A percentile compares a stretch with the other conserved stretches of the same genome.
phyloP scores from a whole-genome alignment of 2,888 invertebrate genomes.

The Oxystoma pomonae region DNA sequence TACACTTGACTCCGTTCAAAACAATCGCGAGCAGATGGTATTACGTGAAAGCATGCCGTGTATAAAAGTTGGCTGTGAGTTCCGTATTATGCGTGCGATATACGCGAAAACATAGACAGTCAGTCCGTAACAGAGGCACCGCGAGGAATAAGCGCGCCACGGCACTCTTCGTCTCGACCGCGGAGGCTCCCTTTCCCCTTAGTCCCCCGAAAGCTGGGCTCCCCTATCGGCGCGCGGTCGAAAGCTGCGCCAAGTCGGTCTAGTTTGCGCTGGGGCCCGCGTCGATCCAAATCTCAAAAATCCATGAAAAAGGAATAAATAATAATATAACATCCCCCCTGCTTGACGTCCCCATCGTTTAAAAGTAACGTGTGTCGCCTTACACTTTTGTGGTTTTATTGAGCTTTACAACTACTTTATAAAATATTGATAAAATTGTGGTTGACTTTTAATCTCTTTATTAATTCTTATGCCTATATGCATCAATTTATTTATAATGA shows the following conservation, averaged over 20 bases:
- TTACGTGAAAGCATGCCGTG: no score
- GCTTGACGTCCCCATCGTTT: slow-evolving; percentile 24
- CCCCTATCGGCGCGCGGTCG: slow-evolving; percentile 32
- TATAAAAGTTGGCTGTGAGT: no score
- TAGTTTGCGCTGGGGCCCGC: slow-evolving; percentile 44
- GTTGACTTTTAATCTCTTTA: no score
- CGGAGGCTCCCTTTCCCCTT: slow-evolving; percentile 36
- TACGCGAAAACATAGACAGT: no score
- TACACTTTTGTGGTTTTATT: not conserved
- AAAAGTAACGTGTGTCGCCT: slow-evolving; percentile 8
- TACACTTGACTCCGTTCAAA: no score
- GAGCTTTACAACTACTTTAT: not conserved
- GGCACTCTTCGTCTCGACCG: slow-evolving; percentile 27
- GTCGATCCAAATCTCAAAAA: slow-evolving; percentile 51
- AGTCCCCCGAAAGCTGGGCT: slow-evolving; percentile 33
- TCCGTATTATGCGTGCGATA: no score
- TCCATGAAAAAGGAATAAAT: slow-evolving; percentile 52
- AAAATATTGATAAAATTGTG: not conserved
- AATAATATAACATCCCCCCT: slow-evolving; percentile 37
- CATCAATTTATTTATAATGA: no score
- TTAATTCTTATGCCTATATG: no score
- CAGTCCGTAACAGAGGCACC: slow-evolving; percentile 20
- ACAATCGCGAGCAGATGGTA: no score
- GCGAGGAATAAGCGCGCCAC: slow-evolving; percentile 23
- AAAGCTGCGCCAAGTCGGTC: slow-evolving; percentile 43